Conservation (phyloP, 2,888 invertebrate species). For the Metalampra italica region DNA sequence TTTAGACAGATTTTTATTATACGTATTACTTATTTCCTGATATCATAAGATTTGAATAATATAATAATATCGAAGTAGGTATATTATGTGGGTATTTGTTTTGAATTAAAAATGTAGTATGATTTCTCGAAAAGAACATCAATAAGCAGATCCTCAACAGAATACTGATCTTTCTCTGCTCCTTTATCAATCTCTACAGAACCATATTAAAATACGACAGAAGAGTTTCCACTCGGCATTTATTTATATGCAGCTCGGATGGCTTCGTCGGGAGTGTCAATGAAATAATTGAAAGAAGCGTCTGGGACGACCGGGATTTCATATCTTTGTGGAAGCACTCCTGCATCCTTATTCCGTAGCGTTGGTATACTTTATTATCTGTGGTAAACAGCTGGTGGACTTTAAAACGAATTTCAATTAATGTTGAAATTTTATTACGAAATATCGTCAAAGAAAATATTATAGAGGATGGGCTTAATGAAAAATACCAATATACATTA, state of each 20-base stretch:
- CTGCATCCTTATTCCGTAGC: slow-evolving; percentile 7
- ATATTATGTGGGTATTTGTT: no score
- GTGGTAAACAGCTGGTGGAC: not conserved
- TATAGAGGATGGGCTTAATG: no score
- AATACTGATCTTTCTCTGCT: no score
- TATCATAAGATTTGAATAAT: no score
- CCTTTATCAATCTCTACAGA: not conserved
- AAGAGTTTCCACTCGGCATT: not conserved
- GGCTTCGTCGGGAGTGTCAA: slow-evolving; percentile 3
- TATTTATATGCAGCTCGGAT: not conserved
- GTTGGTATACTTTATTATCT: not conserved
- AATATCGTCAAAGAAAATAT: not conserved
- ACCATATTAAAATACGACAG: not conserved
- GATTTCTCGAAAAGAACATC: no score
- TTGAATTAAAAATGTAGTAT: no score
- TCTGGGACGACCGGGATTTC: slow-evolving; percentile 17
- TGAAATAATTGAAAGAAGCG: slow-evolving; percentile 11
- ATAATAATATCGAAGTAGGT: no score
- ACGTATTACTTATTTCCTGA: no score
- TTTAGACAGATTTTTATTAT: no score
- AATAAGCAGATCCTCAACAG: no score
- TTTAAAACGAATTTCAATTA: not conserved
- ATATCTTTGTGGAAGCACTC: slow-evolving; percentile 22
- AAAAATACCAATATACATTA: no score
- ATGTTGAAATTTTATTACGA: not conserved